Evolutionary conservation across 1,140 invertebrate genomes (phyloP).

Genomic region (Drosophila setifemur): DNA sequence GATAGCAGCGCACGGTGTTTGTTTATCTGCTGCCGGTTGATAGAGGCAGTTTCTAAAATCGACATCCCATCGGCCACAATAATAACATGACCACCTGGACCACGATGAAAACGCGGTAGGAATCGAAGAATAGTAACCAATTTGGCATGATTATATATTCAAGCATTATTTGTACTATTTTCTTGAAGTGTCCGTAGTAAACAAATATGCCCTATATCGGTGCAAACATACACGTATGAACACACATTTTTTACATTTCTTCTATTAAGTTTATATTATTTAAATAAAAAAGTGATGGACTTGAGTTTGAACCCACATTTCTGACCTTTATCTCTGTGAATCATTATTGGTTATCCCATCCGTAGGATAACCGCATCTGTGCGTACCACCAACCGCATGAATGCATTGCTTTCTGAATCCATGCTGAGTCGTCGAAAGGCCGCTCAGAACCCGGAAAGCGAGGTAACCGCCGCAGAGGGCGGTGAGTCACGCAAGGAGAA

Average conservation of each 20-base stretch:
- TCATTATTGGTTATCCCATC: neutral
- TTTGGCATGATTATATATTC: too few species aligned
- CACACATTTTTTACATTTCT: too few species aligned
- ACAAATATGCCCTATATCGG: too few species aligned
- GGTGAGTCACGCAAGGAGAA: constrained; percentile 54
- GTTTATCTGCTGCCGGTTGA: constrained; percentile 56
- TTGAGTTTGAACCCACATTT: too few species aligned
- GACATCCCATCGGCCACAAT: neutral
- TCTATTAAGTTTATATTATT: too few species aligned
- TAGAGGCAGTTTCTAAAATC: constrained; percentile 14
- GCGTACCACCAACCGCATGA: constrained; percentile 81
- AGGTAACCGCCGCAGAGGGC: constrained; percentile 7
- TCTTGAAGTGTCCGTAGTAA: too few species aligned
- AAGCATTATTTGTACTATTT: too few species aligned
- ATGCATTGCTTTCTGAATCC: constrained; percentile 76
- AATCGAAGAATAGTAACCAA: neutral
- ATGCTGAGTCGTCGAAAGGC: constrained; percentile 66
- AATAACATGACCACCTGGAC: constrained; percentile 59
- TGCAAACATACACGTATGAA: too few species aligned
- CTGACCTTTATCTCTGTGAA: too few species aligned
- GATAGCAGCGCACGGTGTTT: constrained; percentile 69
- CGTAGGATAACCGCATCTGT: constrained; percentile 77
- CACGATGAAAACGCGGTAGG: constrained; percentile 72
- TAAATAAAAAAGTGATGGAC: too few species aligned
- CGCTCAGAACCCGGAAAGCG: constrained; percentile 49